Percentiles rank a stretch among this genome's conserved stretches.
phyloP scores from a whole-genome alignment of 2,113 vertebrate genomes.

The Ailurus styani region DNA sequence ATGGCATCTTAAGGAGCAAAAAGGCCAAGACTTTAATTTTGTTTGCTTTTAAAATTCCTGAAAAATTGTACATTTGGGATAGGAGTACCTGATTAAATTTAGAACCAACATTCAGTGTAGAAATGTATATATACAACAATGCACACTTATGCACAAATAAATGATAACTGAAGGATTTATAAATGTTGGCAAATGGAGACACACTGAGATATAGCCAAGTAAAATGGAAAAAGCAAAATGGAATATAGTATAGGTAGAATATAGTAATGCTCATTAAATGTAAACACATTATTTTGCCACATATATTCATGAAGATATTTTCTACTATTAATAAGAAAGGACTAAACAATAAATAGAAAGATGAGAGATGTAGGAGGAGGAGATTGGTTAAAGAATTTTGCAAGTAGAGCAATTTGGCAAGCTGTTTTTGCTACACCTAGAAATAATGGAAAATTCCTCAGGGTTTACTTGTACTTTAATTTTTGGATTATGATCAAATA shows the following conservation, averaged over 20 bases:
- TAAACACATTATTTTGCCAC: background rate
- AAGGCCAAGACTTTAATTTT: background rate
- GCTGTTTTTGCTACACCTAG: background rate
- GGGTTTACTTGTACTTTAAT: slow-evolving; percentile 29
- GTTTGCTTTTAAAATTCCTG: background rate
- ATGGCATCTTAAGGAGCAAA: background rate
- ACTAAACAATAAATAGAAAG: background rate
- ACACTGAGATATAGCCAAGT: background rate
- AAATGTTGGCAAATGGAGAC: background rate
- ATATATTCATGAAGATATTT: slow-evolving; percentile 3
- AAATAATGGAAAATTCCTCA: slow-evolving; percentile 39
- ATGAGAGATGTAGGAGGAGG: background rate
- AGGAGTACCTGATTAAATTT: background rate
- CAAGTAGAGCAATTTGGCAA: background rate
- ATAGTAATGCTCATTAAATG: background rate
- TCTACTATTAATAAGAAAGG: background rate
- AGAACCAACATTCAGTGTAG: background rate
- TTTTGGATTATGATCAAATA: slow-evolving; percentile 48
- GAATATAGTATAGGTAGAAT: background rate
- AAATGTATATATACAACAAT: background rate
- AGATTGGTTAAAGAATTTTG: background rate
- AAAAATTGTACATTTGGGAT: background rate
- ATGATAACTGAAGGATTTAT: background rate
- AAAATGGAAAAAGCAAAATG: background rate
- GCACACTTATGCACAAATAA: background rate